phyloP scores from a whole-genome alignment of 2,113 vertebrate species.

The Oxyura jamaicensis region DNA sequence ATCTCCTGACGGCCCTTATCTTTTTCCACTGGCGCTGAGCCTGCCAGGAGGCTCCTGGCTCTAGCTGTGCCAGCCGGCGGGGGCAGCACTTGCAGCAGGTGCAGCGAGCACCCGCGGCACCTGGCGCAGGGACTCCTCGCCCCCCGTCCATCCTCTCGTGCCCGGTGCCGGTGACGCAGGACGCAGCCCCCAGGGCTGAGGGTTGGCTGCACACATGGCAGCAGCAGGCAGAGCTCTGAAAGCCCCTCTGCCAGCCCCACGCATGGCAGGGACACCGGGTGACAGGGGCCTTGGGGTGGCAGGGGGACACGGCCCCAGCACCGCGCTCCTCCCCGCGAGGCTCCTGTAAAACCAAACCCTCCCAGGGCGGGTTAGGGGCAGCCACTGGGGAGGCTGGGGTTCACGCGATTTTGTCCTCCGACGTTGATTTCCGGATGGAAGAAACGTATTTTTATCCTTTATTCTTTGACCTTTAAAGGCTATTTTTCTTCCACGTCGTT shows the following conservation, averaged over 20 bases:
- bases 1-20: background rate
- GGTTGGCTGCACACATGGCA: too few relatives aligned
- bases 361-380: background rate
- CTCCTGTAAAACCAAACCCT: background rate
- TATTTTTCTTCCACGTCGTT: background rate
- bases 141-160: too few relatives aligned
- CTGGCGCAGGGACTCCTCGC: background rate
- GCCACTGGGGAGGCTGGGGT: background rate
- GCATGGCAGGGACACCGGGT: too few relatives aligned
- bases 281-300: too few relatives aligned
- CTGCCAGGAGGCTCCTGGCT: background rate
- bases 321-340: too few relatives aligned
- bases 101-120: background rate
- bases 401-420: background rate
- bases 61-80: background rate
- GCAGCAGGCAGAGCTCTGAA: too few relatives aligned
- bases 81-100: background rate
- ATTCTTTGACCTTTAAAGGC: conserved; percentile 31
- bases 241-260: background rate
- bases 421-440: background rate
- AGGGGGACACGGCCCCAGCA: too few relatives aligned
- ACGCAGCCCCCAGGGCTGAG: too few relatives aligned
- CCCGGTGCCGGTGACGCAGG: too few relatives aligned
- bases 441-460: conserved; percentile 24
- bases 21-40: background rate